phyloP scores from a whole-genome alignment of 2,113 vertebrate species.

The Microcebus ravelobensis region DNA sequence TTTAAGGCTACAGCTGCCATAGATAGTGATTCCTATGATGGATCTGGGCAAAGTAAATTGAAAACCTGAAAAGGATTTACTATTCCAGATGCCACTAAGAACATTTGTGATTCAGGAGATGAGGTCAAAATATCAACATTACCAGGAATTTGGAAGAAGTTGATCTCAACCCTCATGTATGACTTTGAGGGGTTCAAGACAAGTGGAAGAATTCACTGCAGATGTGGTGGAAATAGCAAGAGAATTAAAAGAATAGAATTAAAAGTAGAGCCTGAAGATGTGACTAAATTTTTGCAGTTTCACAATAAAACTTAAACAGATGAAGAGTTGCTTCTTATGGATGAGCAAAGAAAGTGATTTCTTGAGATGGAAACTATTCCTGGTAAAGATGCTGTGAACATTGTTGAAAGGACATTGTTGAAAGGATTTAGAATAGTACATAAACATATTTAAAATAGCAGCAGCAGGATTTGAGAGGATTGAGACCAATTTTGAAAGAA shows the following conservation, averaged over 20 bases:
- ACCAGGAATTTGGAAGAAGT: neutral
- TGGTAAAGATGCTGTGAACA: neutral
- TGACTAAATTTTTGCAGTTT: neutral
- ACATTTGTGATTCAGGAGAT: neutral
- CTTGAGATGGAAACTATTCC: neutral
- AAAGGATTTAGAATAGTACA: neutral
- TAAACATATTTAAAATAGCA: neutral
- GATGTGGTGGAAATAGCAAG: neutral
- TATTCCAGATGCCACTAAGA: neutral
- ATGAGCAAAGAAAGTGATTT: neutral
- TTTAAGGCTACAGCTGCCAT: neutral
- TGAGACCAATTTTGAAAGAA: neutral
- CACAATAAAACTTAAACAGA: neutral
- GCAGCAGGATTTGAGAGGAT: neutral
- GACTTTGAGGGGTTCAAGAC: neutral
- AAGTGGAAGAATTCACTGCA: neutral
- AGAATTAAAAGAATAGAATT: neutral
- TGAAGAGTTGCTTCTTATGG: neutral
- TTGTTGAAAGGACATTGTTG: neutral
- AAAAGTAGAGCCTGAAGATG: neutral
- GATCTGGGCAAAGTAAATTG: neutral
- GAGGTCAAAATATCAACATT: neutral
- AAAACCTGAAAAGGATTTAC: neutral
- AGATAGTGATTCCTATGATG: neutral
- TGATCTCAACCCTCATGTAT: neutral